Conservation (phyloP, 2,888 invertebrate species). For the Diarsia brunnea region DNA sequence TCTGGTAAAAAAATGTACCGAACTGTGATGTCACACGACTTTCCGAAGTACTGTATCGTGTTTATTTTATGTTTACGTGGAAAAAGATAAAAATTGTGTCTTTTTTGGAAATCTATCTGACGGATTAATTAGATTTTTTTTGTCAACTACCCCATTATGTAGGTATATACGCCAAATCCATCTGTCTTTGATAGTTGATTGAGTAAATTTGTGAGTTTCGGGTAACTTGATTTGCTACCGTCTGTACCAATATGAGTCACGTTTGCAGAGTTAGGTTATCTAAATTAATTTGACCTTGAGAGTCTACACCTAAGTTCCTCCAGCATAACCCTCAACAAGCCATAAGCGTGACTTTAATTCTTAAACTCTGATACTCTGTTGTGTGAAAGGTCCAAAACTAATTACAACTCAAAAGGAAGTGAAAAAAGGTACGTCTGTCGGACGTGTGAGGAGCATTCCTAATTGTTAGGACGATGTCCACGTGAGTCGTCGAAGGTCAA, state of each 20-base stretch:
- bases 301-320: background rate
- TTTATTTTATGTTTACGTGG: too few relatives aligned
- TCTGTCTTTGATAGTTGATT: too few relatives aligned
- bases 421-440: constrained; percentile 28
- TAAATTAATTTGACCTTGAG: background rate
- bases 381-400: constrained; percentile 48
- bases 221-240: too few relatives aligned
- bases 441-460: constrained; percentile 26
- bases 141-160: too few relatives aligned
- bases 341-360: constrained; percentile 32
- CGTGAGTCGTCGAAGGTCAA: constrained; percentile 35
- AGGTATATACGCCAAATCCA: too few relatives aligned
- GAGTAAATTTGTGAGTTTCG: too few relatives aligned
- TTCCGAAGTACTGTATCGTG: too few relatives aligned
- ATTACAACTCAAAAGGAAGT: constrained; percentile 49
- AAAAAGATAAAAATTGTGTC: too few relatives aligned
- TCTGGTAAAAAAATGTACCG: too few relatives aligned
- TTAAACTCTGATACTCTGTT: background rate
- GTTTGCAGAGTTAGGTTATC: background rate
- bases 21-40: too few relatives aligned
- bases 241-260: background rate
- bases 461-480: constrained; percentile 31
- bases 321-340: background rate
- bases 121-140: too few relatives aligned
- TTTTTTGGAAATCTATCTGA: too few relatives aligned